A percentile compares a stretch with the other conserved stretches of the same genome.
Conservation (phyloP, 2,888 invertebrate genomes). For the Anthophora plumipes region DNA sequence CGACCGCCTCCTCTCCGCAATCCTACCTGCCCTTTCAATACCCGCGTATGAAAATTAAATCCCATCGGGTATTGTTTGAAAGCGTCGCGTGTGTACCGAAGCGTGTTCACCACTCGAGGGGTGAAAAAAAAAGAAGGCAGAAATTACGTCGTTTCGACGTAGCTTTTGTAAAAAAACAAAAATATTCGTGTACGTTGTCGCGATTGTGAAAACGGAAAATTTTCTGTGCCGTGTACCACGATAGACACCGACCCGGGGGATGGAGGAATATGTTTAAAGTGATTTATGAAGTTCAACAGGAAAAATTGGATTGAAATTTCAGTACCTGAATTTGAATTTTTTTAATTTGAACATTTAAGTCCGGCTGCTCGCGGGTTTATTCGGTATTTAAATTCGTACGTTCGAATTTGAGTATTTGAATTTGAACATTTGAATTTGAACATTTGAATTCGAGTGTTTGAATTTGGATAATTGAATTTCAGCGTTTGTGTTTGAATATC, state of each 20-base stretch:
- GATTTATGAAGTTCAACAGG: too few species aligned
- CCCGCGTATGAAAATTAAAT: constrained; percentile 32
- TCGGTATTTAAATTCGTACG: background rate
- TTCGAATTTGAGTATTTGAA: background rate
- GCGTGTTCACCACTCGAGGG: background rate
- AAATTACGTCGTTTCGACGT: background rate
- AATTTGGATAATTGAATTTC: too few species aligned
- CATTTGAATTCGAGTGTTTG: too few species aligned
- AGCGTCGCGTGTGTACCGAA: background rate
- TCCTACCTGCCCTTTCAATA: constrained; percentile 12
- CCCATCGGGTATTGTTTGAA: constrained; percentile 1
- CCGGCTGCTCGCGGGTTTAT: too few species aligned
- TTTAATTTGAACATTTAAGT: background rate
- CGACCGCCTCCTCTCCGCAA: too few species aligned
- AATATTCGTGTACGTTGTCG: background rate
- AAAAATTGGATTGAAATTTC: too few species aligned
- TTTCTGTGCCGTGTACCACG: too few species aligned
- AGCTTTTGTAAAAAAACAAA: background rate
- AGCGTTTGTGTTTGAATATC: too few species aligned
- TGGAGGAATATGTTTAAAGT: too few species aligned
- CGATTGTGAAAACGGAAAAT: background rate
- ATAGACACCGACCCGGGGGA: too few species aligned
- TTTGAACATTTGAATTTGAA: too few species aligned
- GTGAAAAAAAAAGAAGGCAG: fast-evolving
- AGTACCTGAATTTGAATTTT: too few species aligned